Evolutionary conservation across 2,113 vertebrate species (phyloP).

Genomic region (Corvus moneduloides): DNA sequence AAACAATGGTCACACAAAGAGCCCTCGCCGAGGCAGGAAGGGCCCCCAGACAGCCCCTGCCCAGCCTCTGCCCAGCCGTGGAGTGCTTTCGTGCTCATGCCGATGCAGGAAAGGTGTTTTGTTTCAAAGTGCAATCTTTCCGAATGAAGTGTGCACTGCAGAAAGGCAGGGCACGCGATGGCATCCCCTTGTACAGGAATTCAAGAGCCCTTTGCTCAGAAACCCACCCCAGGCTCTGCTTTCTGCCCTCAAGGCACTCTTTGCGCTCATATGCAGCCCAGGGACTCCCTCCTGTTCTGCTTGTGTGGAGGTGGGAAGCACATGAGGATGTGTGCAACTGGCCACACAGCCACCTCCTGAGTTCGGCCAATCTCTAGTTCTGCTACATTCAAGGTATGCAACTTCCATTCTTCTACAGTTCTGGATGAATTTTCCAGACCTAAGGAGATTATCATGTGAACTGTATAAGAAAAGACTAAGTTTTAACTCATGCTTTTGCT

Average conservation of each 20-base stretch:
- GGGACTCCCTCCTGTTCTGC: neutral
- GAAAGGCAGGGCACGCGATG: fast-evolving
- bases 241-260: neutral
- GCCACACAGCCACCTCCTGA: neutral
- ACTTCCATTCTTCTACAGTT: neutral
- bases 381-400: neutral
- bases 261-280: fast-evolving
- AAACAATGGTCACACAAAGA: neutral
- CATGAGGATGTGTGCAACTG: neutral
- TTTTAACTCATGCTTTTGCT: neutral
- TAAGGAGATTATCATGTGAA: neutral
- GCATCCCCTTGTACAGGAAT: neutral
- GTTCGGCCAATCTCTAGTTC: neutral
- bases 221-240: neutral
- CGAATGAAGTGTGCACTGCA: fast-evolving
- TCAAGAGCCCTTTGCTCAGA: neutral
- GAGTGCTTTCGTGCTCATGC: neutral
- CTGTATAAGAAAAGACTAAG: neutral
- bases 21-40: neutral
- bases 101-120: neutral
- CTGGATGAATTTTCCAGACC: neutral
- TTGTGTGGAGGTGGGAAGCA: fast-evolving
- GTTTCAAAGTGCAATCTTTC: neutral
- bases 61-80: neutral
- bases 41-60: neutral